Evolutionary conservation across 2,113 vertebrate species (phyloP).

Genomic region (Dicerorhinus sumatrensis): DNA sequence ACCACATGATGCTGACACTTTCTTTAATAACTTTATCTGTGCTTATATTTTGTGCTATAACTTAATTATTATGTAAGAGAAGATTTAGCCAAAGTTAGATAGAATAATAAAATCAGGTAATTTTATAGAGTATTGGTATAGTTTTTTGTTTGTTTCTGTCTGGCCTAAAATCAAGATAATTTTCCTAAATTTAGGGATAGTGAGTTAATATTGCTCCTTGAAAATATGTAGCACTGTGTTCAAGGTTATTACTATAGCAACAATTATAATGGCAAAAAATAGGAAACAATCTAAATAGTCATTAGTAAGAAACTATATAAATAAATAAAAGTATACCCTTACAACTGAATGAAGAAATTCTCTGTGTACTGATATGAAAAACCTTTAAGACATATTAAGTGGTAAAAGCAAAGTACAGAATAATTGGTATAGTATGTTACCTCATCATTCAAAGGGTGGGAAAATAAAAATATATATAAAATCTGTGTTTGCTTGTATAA

Average conservation of each 20-base stretch:
- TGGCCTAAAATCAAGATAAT: slow-evolving; percentile 29
- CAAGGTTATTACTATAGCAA: not conserved
- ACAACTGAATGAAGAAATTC: not conserved
- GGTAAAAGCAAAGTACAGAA: not conserved
- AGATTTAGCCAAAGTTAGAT: not conserved
- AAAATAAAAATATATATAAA: slow-evolving; percentile 18
- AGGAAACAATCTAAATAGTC: not conserved
- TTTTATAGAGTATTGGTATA: not conserved
- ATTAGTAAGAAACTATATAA: slow-evolving; percentile 26
- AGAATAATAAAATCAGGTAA: slow-evolving; percentile 22
- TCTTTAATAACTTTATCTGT: not conserved
- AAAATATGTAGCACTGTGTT: slow-evolving; percentile 11
- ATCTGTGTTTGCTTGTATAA: not conserved
- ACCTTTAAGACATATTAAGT: not conserved
- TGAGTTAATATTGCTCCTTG: slow-evolving; percentile 21
- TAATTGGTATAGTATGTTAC: not conserved
- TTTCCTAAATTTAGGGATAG: not conserved
- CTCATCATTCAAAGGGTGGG: not conserved
- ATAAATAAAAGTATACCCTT: not conserved
- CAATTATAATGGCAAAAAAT: not conserved
- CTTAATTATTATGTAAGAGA: not conserved
- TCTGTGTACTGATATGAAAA: not conserved
- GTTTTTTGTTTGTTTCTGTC: not conserved
- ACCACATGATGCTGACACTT: not conserved
- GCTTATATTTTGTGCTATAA: not conserved